A percentile compares a stretch with the other conserved stretches of the same genome.
Conservation (phyloP, 1,140 invertebrate genomes). For the Luehdorfia chinensis region DNA sequence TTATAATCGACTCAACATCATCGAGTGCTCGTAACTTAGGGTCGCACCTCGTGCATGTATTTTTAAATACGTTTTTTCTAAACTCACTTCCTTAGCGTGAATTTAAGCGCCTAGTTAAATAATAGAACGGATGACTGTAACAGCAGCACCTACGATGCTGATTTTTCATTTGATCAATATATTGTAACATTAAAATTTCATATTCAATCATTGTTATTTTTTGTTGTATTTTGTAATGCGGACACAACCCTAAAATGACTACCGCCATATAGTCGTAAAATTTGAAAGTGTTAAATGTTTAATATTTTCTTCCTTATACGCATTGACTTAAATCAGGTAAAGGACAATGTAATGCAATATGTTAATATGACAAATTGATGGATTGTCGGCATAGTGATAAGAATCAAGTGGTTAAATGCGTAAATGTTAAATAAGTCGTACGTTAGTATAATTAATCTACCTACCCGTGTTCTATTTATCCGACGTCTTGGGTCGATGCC, state of each 20-base stretch:
- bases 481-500: constrained; percentile 33
- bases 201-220: constrained; percentile 11
- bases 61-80: constrained; percentile 57
- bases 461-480: constrained; percentile 54
- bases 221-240: not conserved
- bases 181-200: not conserved
- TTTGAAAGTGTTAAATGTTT: too few relatives aligned
- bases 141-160: not conserved
- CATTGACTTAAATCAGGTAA: too few relatives aligned
- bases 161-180: constrained; percentile 1
- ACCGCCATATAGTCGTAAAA: too few relatives aligned
- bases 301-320: too few relatives aligned
- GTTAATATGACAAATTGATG: constrained; percentile 28
- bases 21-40: constrained; percentile 68
- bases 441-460: constrained; percentile 59
- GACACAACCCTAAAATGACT: constrained; percentile 14
- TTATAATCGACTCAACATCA: constrained; percentile 76
- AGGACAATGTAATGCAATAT: constrained; percentile 1
- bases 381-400: constrained; percentile 36
- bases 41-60: constrained; percentile 57
- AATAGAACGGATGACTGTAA: constrained; percentile 1
- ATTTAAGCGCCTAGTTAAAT: constrained; percentile 17
- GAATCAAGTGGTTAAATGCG: constrained; percentile 37
- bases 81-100: constrained; percentile 31
- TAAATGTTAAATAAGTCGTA: constrained; percentile 47